phyloP scores from a whole-genome alignment of 2,888 invertebrate species.

The Crematogaster levior region DNA sequence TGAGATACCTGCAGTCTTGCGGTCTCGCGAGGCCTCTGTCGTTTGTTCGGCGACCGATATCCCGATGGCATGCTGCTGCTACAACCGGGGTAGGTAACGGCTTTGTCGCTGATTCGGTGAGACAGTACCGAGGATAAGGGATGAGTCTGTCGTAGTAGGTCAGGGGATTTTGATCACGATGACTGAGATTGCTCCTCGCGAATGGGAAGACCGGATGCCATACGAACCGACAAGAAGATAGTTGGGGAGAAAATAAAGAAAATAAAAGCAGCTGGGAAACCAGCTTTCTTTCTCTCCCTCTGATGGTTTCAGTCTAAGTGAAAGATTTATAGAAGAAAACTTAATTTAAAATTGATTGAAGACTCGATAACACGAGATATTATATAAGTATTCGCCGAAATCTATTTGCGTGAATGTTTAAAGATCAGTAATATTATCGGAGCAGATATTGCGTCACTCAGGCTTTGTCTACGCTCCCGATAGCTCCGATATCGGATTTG shows the following conservation, averaged over 20 bases:
- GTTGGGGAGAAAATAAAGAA: not conserved
- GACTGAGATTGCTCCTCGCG: slow-evolving; percentile 32
- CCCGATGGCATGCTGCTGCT: slow-evolving; percentile 24
- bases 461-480: slow-evolving; percentile 28
- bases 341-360: not conserved
- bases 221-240: not conserved
- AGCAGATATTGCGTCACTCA: slow-evolving; percentile 42
- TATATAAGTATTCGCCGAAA: not conserved
- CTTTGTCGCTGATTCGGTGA: slow-evolving; percentile 43
- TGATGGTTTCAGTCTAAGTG: no score
- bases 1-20: slow-evolving; percentile 43
- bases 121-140: slow-evolving; percentile 31
- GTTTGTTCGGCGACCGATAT: slow-evolving; percentile 43
- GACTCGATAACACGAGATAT: no score
- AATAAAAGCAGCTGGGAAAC: not conserved
- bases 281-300: not conserved
- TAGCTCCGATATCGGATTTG: slow-evolving; percentile 49
- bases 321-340: not conserved
- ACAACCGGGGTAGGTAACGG: slow-evolving; percentile 1
- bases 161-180: slow-evolving; percentile 29
- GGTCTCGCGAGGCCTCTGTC: slow-evolving; percentile 50
- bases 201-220: slow-evolving; percentile 8
- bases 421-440: slow-evolving; percentile 25
- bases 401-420: slow-evolving; percentile 17
- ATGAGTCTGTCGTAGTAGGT: slow-evolving; percentile 6